phyloP scores from a whole-genome alignment of 2,888 invertebrate species.

The Lamellibrachia columna region DNA sequence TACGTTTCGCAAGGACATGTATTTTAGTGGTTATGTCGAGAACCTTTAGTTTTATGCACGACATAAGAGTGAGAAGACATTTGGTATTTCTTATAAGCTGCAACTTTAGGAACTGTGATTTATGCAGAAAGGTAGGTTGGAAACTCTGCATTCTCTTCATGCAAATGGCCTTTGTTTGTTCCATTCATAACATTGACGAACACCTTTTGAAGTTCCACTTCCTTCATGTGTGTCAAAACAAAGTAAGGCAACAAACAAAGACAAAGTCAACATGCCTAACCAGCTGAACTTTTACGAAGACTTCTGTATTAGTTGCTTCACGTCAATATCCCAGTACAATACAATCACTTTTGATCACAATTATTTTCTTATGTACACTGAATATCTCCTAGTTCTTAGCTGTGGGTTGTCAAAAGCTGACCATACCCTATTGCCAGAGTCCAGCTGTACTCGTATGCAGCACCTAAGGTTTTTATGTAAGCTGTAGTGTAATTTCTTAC shows the following conservation, averaged over 20 bases:
- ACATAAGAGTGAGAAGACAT: background rate
- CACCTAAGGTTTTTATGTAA: background rate
- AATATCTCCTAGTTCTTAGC: background rate
- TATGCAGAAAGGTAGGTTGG: too few species aligned
- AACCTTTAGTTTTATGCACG: background rate
- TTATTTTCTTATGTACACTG: constrained; percentile 16
- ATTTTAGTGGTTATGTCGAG: background rate
- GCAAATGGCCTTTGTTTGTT: too few species aligned
- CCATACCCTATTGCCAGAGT: background rate
- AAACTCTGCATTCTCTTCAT: too few species aligned
- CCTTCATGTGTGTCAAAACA: background rate
- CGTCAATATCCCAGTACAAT: background rate
- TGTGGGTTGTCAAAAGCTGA: background rate
- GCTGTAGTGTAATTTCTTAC: background rate
- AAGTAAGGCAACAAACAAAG: background rate
- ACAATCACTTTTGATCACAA: background rate
- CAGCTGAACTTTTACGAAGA: background rate
- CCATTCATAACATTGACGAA: too few species aligned
- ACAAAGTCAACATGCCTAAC: background rate
- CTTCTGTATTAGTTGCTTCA: constrained; percentile 4
- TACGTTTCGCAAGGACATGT: background rate
- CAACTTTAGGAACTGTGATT: too few species aligned
- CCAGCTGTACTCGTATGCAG: background rate
- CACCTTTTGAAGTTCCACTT: too few species aligned
- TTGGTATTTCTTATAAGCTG: too few species aligned